Evolutionary conservation across 2,888 invertebrate species (phyloP).

Genomic region (Tetragonisca angustula): DNA sequence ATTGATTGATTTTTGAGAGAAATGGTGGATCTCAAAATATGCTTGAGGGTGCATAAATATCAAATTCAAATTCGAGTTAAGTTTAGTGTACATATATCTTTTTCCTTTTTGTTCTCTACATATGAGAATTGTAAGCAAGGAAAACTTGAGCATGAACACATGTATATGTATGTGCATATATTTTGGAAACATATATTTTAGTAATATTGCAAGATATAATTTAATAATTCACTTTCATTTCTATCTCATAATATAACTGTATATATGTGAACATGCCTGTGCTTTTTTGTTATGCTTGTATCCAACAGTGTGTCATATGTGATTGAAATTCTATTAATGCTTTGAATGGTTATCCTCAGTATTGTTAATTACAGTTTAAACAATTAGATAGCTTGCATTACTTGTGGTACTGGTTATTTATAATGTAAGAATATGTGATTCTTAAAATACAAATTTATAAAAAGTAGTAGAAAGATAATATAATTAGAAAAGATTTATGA

Average conservation of each 20-base stretch:
- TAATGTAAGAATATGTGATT: constrained; percentile 38
- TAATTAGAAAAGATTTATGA: constrained; percentile 6
- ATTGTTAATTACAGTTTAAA: constrained; percentile 47
- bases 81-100: constrained; percentile 62
- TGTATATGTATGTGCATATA: constrained; percentile 68
- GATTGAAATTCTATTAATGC: constrained; percentile 67
- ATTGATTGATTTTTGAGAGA: constrained; percentile 80
- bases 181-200: constrained; percentile 62
- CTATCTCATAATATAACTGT: constrained; percentile 63
- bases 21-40: constrained; percentile 83
- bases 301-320: constrained; percentile 69
- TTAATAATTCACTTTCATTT: constrained; percentile 51
- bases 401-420: constrained; percentile 43
- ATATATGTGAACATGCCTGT: constrained; percentile 71
- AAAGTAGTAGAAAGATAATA: constrained; percentile 19
- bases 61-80: constrained; percentile 61
- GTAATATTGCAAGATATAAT: constrained; percentile 52
- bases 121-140: constrained; percentile 48
- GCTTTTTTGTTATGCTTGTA: constrained; percentile 71
- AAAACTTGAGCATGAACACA: constrained; percentile 67
- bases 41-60: constrained; percentile 76
- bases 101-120: constrained; percentile 52
- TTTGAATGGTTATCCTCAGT: constrained; percentile 70
- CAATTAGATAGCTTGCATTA: constrained; percentile 51
- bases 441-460: constrained; percentile 22